Evolutionary conservation across 2,888 invertebrate genomes (phyloP).

Genomic region (Acanthosepion pharaonis): DNA sequence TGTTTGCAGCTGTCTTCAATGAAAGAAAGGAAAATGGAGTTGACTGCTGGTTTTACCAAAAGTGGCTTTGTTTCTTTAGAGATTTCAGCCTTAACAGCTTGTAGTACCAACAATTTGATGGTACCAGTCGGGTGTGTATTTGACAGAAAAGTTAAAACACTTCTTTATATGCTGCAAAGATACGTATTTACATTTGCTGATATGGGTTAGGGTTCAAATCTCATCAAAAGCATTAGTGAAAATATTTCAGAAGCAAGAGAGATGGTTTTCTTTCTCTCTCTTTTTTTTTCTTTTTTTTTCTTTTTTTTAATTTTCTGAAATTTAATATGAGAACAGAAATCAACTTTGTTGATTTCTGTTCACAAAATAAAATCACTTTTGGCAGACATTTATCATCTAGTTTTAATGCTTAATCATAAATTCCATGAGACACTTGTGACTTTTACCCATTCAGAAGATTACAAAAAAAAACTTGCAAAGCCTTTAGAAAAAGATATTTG

Average conservation of each 20-base stretch:
- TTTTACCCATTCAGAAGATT: background rate
- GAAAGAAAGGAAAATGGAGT: background rate
- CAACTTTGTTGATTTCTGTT: background rate
- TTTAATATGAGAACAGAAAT: background rate
- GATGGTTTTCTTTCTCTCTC: too few species aligned
- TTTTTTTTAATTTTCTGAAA: background rate
- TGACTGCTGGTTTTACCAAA: background rate
- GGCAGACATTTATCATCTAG: background rate
- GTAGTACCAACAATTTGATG: background rate
- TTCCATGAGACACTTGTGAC: background rate
- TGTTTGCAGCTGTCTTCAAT: background rate
- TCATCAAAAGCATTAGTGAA: too few species aligned
- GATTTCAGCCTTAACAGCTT: background rate
- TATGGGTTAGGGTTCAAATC: background rate
- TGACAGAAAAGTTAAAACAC: background rate
- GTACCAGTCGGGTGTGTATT: background rate
- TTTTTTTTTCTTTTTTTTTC: background rate
- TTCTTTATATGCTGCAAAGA: background rate
- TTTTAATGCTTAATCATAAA: background rate
- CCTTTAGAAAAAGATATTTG: background rate
- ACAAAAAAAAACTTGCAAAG: background rate
- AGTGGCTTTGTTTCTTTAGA: background rate
- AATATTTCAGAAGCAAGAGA: background rate
- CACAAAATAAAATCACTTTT: background rate
- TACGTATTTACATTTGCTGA: background rate